Evolutionary conservation across 2,888 invertebrate species (phyloP), one percentile per base, ranked within the genome.

Genomic region (Zonitis immaculata): DNA sequence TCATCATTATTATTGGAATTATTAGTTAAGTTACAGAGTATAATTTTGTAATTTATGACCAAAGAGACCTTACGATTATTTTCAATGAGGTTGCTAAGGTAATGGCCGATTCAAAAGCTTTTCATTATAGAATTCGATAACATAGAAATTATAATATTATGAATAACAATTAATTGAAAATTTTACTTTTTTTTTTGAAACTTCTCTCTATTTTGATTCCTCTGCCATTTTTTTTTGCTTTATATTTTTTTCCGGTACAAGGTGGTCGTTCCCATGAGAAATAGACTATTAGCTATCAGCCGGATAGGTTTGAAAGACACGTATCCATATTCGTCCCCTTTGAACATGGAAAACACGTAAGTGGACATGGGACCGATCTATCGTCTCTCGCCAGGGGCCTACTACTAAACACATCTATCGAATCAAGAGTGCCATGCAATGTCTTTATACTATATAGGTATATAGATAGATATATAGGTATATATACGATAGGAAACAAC

Each of bases 361-460:
- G 72, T 71, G 72, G 72, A 72, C 72, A 70, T 62, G 71, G 70
- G 70, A 70, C 66, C 71, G 68, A 70, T 73, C 71, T 70, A 66
- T 71, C 67, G 63, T 60, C 61, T 60, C 61, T 63, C 68, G 65
- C 69, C 60, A 58, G 63, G 63, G 67, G 69, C 65, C 64, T 56
- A 52, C 63, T 63, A 58, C 61, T 59, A 56, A 60, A 57, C 63
- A 57, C 63, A 60, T 64, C 61, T 61, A 63, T 65, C 61, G 66
- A 65, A 64, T 64, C 65, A 65, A 65, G 59, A 63, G 65, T 63
- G 63, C 63, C 60, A 58, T 62, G 62, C 65, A 54, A 60, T 65
- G 65, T 65, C 65, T 63, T 64, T 49, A 56, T 49, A 26, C n/a
- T 16, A n/a, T n/a, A n/a, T n/a, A n/a, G n/a, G n/a, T n/a, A n/a